Evolutionary conservation across 1,140 invertebrate genomes (phyloP).

Genomic region (Cotesia typhae): DNA sequence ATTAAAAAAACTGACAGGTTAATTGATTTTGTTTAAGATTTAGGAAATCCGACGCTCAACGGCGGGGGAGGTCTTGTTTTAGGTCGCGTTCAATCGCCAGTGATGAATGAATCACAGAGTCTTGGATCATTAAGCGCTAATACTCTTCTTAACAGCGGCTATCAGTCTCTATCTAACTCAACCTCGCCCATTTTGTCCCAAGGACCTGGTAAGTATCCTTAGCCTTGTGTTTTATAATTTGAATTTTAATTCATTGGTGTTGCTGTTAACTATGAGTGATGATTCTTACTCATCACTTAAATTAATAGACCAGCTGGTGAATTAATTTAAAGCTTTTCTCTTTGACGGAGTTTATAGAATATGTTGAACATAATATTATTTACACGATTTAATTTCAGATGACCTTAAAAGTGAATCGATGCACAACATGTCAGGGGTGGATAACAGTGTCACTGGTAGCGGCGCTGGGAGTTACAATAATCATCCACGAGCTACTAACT

Average conservation of each 20-base stretch:
- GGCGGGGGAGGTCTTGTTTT: constrained; percentile 59
- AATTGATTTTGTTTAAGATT: constrained; percentile 49
- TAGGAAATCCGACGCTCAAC: constrained; percentile 58
- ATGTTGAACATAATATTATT: constrained; percentile 9
- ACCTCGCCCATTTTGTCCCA: constrained; percentile 72
- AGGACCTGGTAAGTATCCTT: constrained; percentile 48
- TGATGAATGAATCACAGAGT: constrained; percentile 62
- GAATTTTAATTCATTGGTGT: constrained; percentile 10
- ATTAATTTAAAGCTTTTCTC: background rate
- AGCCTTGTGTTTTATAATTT: constrained; percentile 29
- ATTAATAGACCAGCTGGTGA: background rate
- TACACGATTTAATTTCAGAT: constrained; percentile 47
- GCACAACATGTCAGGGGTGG: constrained; percentile 58
- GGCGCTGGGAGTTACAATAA: constrained; percentile 64
- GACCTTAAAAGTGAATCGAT: constrained; percentile 61
- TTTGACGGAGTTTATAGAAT: background rate
- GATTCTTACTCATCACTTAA: background rate
- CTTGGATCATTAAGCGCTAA: constrained; percentile 64
- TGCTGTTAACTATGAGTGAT: no score
- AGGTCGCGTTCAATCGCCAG: constrained; percentile 66
- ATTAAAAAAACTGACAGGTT: constrained; percentile 12
- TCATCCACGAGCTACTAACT: constrained; percentile 71
- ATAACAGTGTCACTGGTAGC: constrained; percentile 53
- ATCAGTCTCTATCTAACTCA: constrained; percentile 69
- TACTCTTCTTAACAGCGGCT: constrained; percentile 66